Percentiles rank a stretch among this genome's conserved stretches.
Conservation (phyloP, 2,113 vertebrate genomes). For the Gnathonemus echidnorhynchus region DNA sequence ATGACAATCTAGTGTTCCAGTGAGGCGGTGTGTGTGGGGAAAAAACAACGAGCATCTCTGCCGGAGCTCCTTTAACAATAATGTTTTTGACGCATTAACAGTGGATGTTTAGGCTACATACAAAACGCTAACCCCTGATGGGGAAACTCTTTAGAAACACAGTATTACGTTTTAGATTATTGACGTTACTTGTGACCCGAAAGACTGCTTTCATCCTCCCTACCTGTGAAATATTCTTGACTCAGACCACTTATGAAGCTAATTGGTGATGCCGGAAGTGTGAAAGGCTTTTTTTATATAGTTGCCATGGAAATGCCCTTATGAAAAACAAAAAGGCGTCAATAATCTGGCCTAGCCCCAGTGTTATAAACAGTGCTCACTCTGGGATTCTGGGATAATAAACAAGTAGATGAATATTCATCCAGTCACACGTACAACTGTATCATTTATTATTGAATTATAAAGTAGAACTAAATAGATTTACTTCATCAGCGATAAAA, state of each 20-base stretch:
- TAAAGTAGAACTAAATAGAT: neutral
- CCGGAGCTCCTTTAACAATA: neutral
- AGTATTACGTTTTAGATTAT: neutral
- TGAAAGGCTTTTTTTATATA: slow-evolving; percentile 12
- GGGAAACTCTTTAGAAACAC: neutral
- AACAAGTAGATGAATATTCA: neutral
- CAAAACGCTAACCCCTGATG: neutral
- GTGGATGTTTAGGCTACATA: neutral
- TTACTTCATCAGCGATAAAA: neutral
- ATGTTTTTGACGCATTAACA: neutral
- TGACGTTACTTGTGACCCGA: neutral
- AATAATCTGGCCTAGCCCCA: neutral
- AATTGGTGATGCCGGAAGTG: neutral
- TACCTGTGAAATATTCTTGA: slow-evolving; percentile 4
- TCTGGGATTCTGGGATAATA: neutral
- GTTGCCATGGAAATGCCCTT: slow-evolving; percentile 19
- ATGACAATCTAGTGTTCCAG: neutral
- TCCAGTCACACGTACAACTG: neutral
- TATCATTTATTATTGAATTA: neutral
- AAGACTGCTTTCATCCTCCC: neutral
- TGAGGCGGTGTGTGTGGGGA: neutral
- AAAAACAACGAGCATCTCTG: neutral
- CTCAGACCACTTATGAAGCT: slow-evolving; percentile 2
- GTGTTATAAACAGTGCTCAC: neutral
- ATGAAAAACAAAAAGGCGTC: slow-evolving; percentile 13